phyloP scores from a whole-genome alignment of 2,113 vertebrate genomes.

The Calidris pugnax region DNA sequence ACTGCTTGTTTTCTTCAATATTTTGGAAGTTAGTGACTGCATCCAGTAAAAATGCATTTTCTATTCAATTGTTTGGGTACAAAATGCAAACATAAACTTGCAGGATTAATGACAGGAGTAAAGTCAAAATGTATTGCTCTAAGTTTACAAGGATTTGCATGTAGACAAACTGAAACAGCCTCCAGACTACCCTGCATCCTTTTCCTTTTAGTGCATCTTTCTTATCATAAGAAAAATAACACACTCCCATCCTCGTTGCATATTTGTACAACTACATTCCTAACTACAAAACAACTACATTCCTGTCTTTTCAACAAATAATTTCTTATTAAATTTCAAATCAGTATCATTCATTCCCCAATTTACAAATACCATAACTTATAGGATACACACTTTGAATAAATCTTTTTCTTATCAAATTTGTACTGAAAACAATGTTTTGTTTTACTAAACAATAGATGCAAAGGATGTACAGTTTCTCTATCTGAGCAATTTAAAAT shows the following conservation, averaged over 20 bases:
- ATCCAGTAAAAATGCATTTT: background rate
- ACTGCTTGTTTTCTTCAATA: background rate
- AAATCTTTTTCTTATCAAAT: background rate
- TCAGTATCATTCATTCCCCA: background rate
- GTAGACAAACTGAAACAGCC: background rate
- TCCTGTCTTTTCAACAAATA: background rate
- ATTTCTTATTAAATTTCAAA: background rate
- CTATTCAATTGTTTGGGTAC: background rate
- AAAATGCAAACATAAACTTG: background rate
- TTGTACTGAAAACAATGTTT: background rate
- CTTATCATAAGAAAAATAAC: background rate
- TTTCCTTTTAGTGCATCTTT: background rate
- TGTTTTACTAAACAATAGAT: background rate
- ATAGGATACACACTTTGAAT: background rate
- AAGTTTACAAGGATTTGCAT: background rate
- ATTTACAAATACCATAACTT: background rate
- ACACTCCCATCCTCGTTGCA: background rate
- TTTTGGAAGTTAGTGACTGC: background rate
- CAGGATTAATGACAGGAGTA: background rate
- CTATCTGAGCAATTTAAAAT: background rate
- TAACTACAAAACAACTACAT: background rate
- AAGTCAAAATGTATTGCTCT: background rate
- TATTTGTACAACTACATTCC: background rate
- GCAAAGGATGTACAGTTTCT: background rate
- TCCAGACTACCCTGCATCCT: background rate